These are phyloP conservation scores for Ryuthela nishihirai DNA, from an alignment of 2,888 invertebrate genomes.

Conservation along the genomic window DNA sequence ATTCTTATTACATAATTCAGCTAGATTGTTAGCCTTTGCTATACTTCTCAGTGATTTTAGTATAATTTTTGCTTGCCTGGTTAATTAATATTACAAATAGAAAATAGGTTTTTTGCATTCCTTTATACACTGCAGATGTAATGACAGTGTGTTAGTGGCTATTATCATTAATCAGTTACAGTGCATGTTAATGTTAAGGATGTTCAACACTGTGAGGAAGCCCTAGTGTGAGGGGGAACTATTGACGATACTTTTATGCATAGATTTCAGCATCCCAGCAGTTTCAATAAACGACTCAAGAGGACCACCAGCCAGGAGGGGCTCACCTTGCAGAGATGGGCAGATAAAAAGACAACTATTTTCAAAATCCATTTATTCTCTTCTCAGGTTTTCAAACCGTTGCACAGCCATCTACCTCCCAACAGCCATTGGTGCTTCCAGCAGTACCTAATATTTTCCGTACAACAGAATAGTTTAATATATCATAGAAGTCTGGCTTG, in stretches of 20 bases:
- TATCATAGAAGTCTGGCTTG: not conserved
- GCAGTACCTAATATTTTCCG: no score
- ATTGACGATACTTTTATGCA: not conserved
- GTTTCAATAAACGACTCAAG: not conserved
- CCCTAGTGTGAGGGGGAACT: conserved; percentile 32
- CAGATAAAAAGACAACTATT: no score
- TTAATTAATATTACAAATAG: conserved; percentile 36
- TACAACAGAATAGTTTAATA: no score
- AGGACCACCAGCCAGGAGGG: no score
- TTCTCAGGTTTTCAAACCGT: not conserved
- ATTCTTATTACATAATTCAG: no score
- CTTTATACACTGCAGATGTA: conserved; percentile 36
- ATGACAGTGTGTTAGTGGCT: conserved; percentile 39
- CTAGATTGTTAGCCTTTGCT: conserved; percentile 1
- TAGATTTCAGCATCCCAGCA: not conserved
- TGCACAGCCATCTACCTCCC: not conserved
- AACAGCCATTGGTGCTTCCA: no score
- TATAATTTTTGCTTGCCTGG: conserved; percentile 26
- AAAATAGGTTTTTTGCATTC: conserved; percentile 34
- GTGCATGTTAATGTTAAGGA: conserved; percentile 33
- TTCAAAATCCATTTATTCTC: no score
- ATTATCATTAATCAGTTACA: conserved; percentile 35
- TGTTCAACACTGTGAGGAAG: conserved; percentile 34
- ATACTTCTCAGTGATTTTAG: not conserved
- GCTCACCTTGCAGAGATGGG: no score